These are phyloP conservation scores for Phyllostomus hastatus DNA, from an alignment of 2,113 vertebrate genomes.

Conservation along the genomic window DNA sequence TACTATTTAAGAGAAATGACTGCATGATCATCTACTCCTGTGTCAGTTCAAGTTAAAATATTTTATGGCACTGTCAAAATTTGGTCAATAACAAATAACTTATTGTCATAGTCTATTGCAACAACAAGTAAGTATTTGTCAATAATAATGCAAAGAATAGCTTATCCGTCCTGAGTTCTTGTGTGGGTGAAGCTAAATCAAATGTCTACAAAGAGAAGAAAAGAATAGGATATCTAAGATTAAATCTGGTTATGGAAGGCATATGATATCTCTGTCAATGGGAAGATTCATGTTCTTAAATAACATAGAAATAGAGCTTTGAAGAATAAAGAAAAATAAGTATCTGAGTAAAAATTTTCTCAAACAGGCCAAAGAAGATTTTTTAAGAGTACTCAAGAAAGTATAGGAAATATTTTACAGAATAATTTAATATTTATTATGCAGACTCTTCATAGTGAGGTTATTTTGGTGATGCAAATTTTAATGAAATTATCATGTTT, in stretches of 20 bases:
- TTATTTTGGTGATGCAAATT: background rate
- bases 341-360: slow-evolving; percentile 19
- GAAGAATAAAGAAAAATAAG: slow-evolving; percentile 39
- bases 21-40: slow-evolving; percentile 14
- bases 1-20: slow-evolving; percentile 44
- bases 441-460: background rate
- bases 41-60: slow-evolving; percentile 67
- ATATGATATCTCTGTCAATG: slow-evolving; percentile 12
- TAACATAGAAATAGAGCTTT: slow-evolving; percentile 40
- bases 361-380: background rate
- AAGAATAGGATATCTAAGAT: background rate
- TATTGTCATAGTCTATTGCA: slow-evolving; percentile 69
- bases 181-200: slow-evolving; percentile 49
- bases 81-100: slow-evolving; percentile 70
- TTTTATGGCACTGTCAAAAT: slow-evolving; percentile 57
- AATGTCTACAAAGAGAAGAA: background rate
- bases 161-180: slow-evolving; percentile 25
- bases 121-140: slow-evolving; percentile 63
- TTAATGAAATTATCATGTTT: background rate
- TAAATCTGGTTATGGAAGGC: background rate
- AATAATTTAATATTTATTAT: background rate
- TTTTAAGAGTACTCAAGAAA: background rate
- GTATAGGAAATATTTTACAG: background rate
- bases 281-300: slow-evolving; percentile 51
- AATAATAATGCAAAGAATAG: slow-evolving; percentile 55